Evolutionary conservation across 2,113 vertebrate genomes (phyloP).

Genomic region (Pristiophorus japonicus): DNA sequence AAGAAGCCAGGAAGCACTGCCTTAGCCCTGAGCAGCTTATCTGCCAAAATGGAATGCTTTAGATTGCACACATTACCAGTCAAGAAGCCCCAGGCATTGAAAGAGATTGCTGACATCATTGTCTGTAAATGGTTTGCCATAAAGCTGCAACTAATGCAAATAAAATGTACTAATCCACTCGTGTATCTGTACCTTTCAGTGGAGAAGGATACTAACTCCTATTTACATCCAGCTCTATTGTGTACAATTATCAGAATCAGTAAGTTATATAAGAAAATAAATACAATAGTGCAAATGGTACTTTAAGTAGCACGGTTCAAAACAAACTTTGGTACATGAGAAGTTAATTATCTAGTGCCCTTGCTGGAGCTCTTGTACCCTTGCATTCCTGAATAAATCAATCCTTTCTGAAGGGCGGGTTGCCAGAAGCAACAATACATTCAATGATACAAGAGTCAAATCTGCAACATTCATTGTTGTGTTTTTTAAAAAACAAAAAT

Average conservation of each 20-base stretch:
- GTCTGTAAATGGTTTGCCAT: slow-evolving; percentile 57
- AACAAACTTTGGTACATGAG: slow-evolving; percentile 41
- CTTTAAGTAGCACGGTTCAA: background rate
- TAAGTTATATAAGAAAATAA: background rate
- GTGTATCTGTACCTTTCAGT: background rate
- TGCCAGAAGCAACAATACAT: slow-evolving; percentile 67
- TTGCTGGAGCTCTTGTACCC: slow-evolving; percentile 54
- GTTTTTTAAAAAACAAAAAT: background rate
- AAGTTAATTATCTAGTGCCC: slow-evolving; percentile 61
- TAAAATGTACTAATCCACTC: slow-evolving; percentile 56
- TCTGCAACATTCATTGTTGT: background rate
- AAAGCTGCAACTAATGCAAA: slow-evolving; percentile 54
- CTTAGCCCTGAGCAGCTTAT: slow-evolving; percentile 54
- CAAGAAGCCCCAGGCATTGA: slow-evolving; percentile 56
- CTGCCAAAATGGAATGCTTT: slow-evolving; percentile 64
- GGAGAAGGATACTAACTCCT: background rate
- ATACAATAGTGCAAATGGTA: slow-evolving; percentile 4
- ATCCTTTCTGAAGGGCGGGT: slow-evolving; percentile 63
- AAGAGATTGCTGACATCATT: slow-evolving; percentile 71
- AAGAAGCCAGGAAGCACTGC: slow-evolving; percentile 57
- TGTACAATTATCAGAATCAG: background rate
- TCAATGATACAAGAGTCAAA: slow-evolving; percentile 21
- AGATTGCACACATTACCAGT: slow-evolving; percentile 64
- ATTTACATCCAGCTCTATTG: background rate
- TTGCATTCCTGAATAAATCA: slow-evolving; percentile 70